phyloP scores from a whole-genome alignment of 2,797 vertebrate genomes.

The Iguana delicatissima region DNA sequence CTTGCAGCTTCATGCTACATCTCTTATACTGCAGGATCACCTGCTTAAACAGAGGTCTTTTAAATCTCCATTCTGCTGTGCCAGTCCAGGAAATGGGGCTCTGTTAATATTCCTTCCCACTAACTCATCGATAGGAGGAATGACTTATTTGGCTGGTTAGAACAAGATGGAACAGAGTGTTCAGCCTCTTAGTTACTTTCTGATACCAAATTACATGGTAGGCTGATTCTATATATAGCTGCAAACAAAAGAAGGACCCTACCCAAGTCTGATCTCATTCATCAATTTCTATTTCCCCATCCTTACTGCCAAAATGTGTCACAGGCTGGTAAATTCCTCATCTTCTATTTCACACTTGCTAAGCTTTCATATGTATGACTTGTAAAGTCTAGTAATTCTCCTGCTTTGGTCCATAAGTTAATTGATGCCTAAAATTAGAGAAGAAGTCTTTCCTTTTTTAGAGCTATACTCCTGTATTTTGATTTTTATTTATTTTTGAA shows the following conservation, averaged over 20 bases:
- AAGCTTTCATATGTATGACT: constrained; percentile 55
- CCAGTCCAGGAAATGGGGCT: constrained; percentile 40
- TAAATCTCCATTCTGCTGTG: constrained; percentile 47
- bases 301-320: constrained; percentile 48
- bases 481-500: background rate
- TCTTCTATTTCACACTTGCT: constrained; percentile 62
- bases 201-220: constrained; percentile 58
- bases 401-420: constrained; percentile 13
- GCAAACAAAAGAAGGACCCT: constrained; percentile 60
- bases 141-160: constrained; percentile 64
- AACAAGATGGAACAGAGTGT: constrained; percentile 38
- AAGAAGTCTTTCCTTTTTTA: constrained; percentile 20
- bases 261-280: constrained; percentile 53
- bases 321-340: constrained; percentile 46
- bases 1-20: background rate
- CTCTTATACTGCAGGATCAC: background rate
- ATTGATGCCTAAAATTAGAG: constrained; percentile 21
- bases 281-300: constrained; percentile 53
- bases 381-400: constrained; percentile 51
- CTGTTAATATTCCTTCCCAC: constrained; percentile 65
- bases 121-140: constrained; percentile 45
- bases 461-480: background rate
- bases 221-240: constrained; percentile 51
- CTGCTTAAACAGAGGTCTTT: constrained; percentile 38
- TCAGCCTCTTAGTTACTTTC: constrained; percentile 56